phyloP scores from a whole-genome alignment of 2,888 invertebrate genomes.

The Cosmorhoe ocellata region DNA sequence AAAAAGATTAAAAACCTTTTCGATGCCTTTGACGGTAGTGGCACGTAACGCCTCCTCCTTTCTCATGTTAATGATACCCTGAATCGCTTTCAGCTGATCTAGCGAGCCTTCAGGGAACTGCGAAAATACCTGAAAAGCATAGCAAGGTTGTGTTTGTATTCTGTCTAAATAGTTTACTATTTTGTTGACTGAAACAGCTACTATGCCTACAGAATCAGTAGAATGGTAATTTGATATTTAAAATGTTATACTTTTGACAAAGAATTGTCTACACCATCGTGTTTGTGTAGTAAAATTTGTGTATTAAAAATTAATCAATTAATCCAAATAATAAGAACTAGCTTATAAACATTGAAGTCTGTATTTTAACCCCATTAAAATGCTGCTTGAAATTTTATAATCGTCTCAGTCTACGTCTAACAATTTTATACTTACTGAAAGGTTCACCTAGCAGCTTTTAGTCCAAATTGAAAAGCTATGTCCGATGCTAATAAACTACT shows the following conservation, averaged over 20 bases:
- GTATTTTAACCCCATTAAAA: not conserved
- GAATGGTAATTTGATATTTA: no score
- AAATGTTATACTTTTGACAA: no score
- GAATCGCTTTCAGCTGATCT: constrained; percentile 57
- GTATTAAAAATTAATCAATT: no score
- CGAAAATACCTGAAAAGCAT: constrained; percentile 39
- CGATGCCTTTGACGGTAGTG: constrained; percentile 21
- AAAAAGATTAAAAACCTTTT: constrained; percentile 9
- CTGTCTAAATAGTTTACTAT: no score
- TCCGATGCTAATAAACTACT: constrained; percentile 25
- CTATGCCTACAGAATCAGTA: no score
- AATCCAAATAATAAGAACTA: no score
- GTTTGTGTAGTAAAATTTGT: no score
- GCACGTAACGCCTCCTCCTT: constrained; percentile 36
- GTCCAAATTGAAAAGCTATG: constrained; percentile 26
- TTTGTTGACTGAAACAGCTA: no score
- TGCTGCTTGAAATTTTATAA: not conserved
- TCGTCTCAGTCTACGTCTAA: not conserved
- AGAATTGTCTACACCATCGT: no score
- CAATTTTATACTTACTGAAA: constrained; percentile 2
- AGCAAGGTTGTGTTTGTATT: not conserved
- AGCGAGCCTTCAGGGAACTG: constrained; percentile 41
- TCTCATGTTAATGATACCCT: constrained; percentile 50
- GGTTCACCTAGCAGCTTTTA: constrained; percentile 9
- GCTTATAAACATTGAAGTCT: no score